Conservation (phyloP, 2,888 invertebrate genomes). For the Ctenicera cuprea region DNA sequence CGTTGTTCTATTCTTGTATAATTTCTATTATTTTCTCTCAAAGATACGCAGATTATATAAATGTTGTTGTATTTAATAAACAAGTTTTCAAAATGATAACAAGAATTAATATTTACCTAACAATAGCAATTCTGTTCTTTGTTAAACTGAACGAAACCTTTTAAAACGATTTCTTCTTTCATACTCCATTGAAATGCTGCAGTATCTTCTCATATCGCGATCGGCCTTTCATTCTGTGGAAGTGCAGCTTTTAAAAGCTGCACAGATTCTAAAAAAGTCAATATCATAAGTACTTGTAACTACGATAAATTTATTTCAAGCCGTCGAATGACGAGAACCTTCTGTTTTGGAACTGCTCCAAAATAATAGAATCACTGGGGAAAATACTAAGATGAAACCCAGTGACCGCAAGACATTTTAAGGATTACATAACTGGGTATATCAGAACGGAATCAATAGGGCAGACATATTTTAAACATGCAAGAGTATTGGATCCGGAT, state of each 20-base stretch:
- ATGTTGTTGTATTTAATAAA: too few species aligned
- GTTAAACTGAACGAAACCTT: too few species aligned
- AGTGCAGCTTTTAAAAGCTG: neutral
- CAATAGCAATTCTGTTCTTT: too few species aligned
- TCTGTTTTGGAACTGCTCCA: neutral
- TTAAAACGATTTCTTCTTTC: too few species aligned
- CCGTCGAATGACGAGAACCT: conserved; percentile 4
- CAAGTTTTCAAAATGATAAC: too few species aligned
- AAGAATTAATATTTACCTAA: too few species aligned
- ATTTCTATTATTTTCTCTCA: too few species aligned
- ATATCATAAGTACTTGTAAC: conserved; percentile 11
- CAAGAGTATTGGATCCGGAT: too few species aligned
- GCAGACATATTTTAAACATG: neutral
- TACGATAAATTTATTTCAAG: conserved; percentile 3
- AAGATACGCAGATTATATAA: too few species aligned
- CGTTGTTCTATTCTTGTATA: too few species aligned
- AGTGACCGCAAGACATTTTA: neutral
- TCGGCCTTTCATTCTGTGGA: neutral
- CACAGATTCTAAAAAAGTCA: neutral
- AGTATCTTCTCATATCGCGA: too few species aligned
- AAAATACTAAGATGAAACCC: conserved; percentile 1
- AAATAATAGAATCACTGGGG: neutral
- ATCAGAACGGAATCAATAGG: neutral
- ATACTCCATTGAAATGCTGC: too few species aligned
- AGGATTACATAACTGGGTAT: neutral